Evolutionary conservation across 2,888 invertebrate species (phyloP), one percentile per base, ranked within the genome.

Genomic region (Eretmocerus hayati): DNA sequence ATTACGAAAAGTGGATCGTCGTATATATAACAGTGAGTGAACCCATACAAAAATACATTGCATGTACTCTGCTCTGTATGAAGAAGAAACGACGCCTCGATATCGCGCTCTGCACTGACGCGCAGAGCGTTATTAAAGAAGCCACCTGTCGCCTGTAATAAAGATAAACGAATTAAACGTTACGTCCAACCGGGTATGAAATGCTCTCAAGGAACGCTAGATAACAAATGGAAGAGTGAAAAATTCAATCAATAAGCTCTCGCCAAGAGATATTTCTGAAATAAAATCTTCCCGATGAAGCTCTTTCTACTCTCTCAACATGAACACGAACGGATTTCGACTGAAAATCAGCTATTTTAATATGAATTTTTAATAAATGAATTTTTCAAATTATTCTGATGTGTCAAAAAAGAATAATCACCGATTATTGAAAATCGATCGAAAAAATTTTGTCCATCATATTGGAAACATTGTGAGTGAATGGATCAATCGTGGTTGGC

Each of bases 31-130:
- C n/a, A n/a, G n/a, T 45, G 42, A 46, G 26, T 44, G 57, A 61
- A 56, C 50, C 59, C 53, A 37, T 60, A 58, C 50, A 58, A 60
- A 57, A 51, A 55, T 50, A 49, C 46, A 58, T 63, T 61, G 62
- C 56, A 42, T 39, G 32, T n/a, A 21, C 35, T 41, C 23, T 21
- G 38, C n/a, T n/a, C n/a, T n/a, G 2, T 33, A 36, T 45, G 23
- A 32, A 30, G 41, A 26, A 43, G 23, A 45, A 20, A 45, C 41
- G 42, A 39, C 46, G 46, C 42, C 42, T 32, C 45, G 45, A 23
- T 45, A 50, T 31, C 22, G 41, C 26, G 26, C 26, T 6, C 32
- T 42, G 33, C 21, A 8, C 36, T 26, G 31, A 22, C 36, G 23
- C 18, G 26, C 26, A 11, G 31, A 30, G 30, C 30, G 42, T 51